Evolutionary conservation across 2,113 vertebrate genomes (phyloP), one percentile per base, ranked within the genome.

Genomic region (Saccopteryx bilineata): DNA sequence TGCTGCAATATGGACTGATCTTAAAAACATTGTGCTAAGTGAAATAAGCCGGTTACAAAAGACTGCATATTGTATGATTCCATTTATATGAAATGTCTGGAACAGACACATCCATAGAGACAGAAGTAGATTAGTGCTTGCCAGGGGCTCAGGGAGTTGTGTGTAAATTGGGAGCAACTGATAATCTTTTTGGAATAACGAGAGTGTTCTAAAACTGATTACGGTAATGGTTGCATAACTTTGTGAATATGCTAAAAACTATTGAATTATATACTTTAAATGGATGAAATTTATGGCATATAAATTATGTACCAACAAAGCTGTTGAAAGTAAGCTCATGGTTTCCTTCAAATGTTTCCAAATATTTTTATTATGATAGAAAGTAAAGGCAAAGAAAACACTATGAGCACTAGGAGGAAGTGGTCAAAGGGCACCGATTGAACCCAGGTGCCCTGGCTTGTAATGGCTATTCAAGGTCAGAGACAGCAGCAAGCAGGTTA

Each of bases 271-370:
- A 33, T 12, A 80, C 46, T 95, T 93, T 46, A 75, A 52, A 17
- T 75, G 58, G 39, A 11, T 86, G 54, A 85, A 31, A 5, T 90
- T 87, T 68, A 81, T 88, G 71, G 50, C n/a, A 46, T 82, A 81
- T 85, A 93, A 69, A 60, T 87, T 71, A 52, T 14, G 21, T 90
- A n/a, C n/a, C 46, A 80, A 12, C 48, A 93, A 87, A 68, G 54
- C 58, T 87, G 9, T 95, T 92, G 76, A 58, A 89, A 93, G 74
- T 79, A 87, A 69, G 39, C 60, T 88, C n/a, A 76, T 65, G 1
- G 6, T 91, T 93, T 61, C 84, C 12, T 61, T 81, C 33, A 81
- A 61, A 61, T 81, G 28, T 88, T 80, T 86, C 69, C 21, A 81
- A 58, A 91, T 83, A 68, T 83, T 80, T 83, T 92, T 52, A 87